phyloP scores from a whole-genome alignment of 2,797 vertebrate genomes.

The Phrynocephalus forsythii region DNA sequence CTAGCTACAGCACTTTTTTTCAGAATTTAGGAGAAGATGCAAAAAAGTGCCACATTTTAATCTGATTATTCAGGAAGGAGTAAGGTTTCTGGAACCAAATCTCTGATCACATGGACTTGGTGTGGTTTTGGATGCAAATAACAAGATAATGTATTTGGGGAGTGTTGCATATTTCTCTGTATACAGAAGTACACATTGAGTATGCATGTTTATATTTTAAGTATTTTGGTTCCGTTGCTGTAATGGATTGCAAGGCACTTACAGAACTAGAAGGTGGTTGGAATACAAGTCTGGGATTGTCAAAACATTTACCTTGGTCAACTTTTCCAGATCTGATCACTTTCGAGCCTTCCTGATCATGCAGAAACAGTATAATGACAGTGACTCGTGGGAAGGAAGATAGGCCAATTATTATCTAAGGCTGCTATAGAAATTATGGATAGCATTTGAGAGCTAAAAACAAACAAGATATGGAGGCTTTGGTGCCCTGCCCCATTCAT shows the following conservation, averaged over 20 bases:
- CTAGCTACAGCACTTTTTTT: slow-evolving; percentile 67
- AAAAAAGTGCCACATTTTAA: slow-evolving; percentile 67
- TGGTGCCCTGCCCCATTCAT: slow-evolving; percentile 56
- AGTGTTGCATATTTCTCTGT: background rate
- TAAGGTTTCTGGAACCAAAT: background rate
- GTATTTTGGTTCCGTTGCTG: background rate
- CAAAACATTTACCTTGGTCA: slow-evolving; percentile 38
- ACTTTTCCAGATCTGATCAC: slow-evolving; percentile 67
- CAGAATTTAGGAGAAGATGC: slow-evolving; percentile 72
- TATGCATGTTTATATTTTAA: slow-evolving; percentile 50
- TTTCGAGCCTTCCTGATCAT: slow-evolving; percentile 37
- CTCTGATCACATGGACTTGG: background rate
- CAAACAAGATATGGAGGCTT: slow-evolving; percentile 42
- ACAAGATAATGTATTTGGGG: slow-evolving; percentile 18
- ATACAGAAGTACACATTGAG: slow-evolving; percentile 19
- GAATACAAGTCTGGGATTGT: slow-evolving; percentile 19
- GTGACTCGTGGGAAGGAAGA: slow-evolving; percentile 59
- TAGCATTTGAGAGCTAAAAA: slow-evolving; percentile 37
- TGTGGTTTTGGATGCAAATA: background rate
- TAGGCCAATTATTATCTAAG: slow-evolving; percentile 49
- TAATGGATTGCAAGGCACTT: slow-evolving; percentile 58
- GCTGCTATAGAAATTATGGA: slow-evolving; percentile 44
- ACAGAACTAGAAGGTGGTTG: slow-evolving; percentile 7
- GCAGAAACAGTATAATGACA: slow-evolving; percentile 34
- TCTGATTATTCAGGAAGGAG: background rate